Percentiles rank a stretch among this genome's conserved stretches.
Evolutionary conservation across 2,888 invertebrate genomes (phyloP).

Genomic region (Drosophila cognata): DNA sequence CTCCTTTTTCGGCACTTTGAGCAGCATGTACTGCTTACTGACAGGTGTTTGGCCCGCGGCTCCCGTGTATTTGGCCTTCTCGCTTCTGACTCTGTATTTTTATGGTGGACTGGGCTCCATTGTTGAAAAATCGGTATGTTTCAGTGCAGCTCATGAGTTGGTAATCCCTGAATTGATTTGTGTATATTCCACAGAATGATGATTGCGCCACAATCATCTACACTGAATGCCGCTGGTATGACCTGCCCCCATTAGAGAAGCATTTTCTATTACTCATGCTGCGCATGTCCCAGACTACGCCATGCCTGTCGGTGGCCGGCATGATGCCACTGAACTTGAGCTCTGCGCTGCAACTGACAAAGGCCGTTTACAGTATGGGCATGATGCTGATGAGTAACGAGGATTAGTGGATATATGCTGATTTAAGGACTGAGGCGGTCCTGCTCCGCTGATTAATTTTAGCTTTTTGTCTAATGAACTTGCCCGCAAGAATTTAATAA

Average conservation of each 20-base stretch:
- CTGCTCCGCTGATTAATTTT: slow-evolving; percentile 67
- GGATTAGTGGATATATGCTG: slow-evolving; percentile 4
- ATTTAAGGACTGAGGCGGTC: neutral
- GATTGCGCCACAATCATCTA: slow-evolving; percentile 55
- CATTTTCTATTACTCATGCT: slow-evolving; percentile 65
- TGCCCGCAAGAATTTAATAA: slow-evolving; percentile 73
- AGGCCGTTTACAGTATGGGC: slow-evolving; percentile 43
- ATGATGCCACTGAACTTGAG: slow-evolving; percentile 60
- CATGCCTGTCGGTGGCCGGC: slow-evolving; percentile 48
- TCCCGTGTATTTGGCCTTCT: slow-evolving; percentile 41
- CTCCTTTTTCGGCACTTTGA: slow-evolving; percentile 30
- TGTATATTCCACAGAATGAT: slow-evolving; percentile 51
- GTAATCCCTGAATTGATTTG: slow-evolving; percentile 3
- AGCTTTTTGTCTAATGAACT: slow-evolving; percentile 79
- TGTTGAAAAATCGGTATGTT: slow-evolving; percentile 55
- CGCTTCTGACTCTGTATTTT: slow-evolving; percentile 44
- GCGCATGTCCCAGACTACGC: slow-evolving; percentile 51
- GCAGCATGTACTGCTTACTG: slow-evolving; percentile 49
- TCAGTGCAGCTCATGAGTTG: neutral
- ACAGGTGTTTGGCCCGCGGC: slow-evolving; percentile 58
- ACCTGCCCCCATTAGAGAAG: slow-evolving; percentile 53
- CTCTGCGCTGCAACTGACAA: slow-evolving; percentile 60
- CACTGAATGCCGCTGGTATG: slow-evolving; percentile 63
- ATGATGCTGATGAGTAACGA: slow-evolving; percentile 44
- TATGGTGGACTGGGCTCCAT: slow-evolving; percentile 62